Base-by-base conservation (phyloP, 1,140 invertebrate genomes). In the Sitobion miscanthi region DNA sequence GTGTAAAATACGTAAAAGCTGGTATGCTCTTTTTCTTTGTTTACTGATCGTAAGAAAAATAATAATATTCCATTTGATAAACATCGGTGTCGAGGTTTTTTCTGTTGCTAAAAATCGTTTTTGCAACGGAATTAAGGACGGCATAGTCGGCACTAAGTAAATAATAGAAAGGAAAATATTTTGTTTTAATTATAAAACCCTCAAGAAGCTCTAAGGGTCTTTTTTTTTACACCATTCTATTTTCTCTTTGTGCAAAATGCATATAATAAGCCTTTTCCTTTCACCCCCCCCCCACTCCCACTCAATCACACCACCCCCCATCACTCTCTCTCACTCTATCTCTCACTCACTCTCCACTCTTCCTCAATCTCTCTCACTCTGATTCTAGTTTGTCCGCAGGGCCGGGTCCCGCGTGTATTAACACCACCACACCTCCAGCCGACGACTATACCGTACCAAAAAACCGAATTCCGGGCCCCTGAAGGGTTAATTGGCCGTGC, bases 401-500 rank as follows among this genome's bases (percentile, higher is more conserved):
- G 23, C 49, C 35, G 57, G 45, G 89, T 90, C 89, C 89, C 89
- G 57, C 57, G 89, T 90, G 89, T 90, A 90, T 90, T 69, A 90
- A 90, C 89, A 89, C 87, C 87, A 87, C 86, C 30, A 35, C 86
- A 49, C 86, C 87, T 38, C 35, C 49, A 52, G 25, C 17, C 38
- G 7, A 25, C 25, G 38, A 23, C 38, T 38, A 17, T 25, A 38
- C 52, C n/a, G 9, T 89, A 57, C 91, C 91, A 93, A 93, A 93
- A 93, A 93, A 86, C 91, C 91, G 47, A 93, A 86, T 92, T 92
- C 77, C 91, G 23, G 38, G 77, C 23, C 77, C 91, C 91, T 21
- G 91, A 93, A 93, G 91, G 91, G 91, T 93, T 93, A 93, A 93
- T 93, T 93, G 91, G 91, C 82, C 91, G 35, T 93, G 49, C 91